Evolutionary conservation across 2,888 invertebrate genomes (phyloP), one percentile per base, ranked within the genome.

Genomic region (Pseudanteris insignis): DNA sequence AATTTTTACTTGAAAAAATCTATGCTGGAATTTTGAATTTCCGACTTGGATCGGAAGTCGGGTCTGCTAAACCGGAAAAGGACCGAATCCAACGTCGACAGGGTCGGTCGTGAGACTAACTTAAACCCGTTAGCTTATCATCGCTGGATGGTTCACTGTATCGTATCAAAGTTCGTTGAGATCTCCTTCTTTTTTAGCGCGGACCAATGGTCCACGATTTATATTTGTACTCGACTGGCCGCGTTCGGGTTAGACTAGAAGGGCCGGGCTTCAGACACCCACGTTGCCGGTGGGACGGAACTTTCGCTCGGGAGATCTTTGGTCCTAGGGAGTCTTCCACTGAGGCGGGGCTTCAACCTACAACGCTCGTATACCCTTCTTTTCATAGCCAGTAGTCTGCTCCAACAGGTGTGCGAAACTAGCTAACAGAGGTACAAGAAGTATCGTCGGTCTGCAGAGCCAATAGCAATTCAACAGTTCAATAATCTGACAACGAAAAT

Each of bases 181-280:
- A 33, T 36, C 26, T 36, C 34, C 44, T 55, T 63, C 64, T 63
- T 64, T 60, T 55, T 66, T 58, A 51, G 41, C 54, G 13, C 26
- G 40, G 28, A 46, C 54, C 54, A 55, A 55, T 55, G 46, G 10
- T 25, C 54, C 46, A 11, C 54, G 18, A 18, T 59, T 40, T 43
- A 61, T 51, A 59, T 66, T 64, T 58, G 48, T 28, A 46, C 24
- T 28, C 18, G 11, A 14, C 13, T 53, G 28, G 37, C 26, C 26
- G 26, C 9, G 26, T 26, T 26, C 9, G 26, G 11, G 29, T 3
- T 29, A 11, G 29, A 29, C 10, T 9, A 4, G 29, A 11, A 29
- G 55, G 73, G 68, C 68, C 76, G 74, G 75, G 76, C 76, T 71
- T 69, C 63, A 43, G 44, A 67, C 73, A 74, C 75, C 75, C 75